Evolutionary conservation across 2,113 vertebrate genomes (phyloP).

Genomic region (Anhinga rufa): DNA sequence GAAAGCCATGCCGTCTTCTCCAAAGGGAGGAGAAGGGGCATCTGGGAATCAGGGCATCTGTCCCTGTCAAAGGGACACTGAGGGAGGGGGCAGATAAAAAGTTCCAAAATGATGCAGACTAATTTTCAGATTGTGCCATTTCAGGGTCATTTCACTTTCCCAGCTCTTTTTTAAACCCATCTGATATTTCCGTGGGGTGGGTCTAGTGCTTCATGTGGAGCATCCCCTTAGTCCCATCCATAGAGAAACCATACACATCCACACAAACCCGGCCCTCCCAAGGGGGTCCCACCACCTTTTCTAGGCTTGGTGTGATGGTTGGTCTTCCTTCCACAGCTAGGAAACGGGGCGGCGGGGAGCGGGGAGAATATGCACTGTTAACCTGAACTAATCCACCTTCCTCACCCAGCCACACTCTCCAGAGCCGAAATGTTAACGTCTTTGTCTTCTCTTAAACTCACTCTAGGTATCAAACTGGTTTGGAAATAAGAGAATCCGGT

Average conservation of each 20-base stretch:
- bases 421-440: not conserved
- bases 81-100: not conserved
- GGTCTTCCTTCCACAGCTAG: not conserved
- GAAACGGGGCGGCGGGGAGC: not conserved
- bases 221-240: not conserved
- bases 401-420: not conserved
- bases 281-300: not conserved
- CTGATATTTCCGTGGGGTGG: not conserved
- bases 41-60: not conserved
- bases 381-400: not conserved
- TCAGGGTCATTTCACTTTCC: not conserved
- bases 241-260: not conserved
- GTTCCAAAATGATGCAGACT: not conserved
- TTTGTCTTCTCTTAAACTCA: conserved; percentile 45
- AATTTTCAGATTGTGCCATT: not conserved
- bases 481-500: conserved; percentile 99
- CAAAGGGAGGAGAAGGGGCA: not conserved
- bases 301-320: not conserved
- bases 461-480: conserved; percentile 99
- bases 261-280: not conserved
- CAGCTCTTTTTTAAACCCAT: not conserved
- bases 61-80: not conserved
- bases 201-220: not conserved
- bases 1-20: not conserved
- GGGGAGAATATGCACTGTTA: not conserved